Conservation (phyloP, 1,140 invertebrate genomes). For the Colletes gigas region DNA sequence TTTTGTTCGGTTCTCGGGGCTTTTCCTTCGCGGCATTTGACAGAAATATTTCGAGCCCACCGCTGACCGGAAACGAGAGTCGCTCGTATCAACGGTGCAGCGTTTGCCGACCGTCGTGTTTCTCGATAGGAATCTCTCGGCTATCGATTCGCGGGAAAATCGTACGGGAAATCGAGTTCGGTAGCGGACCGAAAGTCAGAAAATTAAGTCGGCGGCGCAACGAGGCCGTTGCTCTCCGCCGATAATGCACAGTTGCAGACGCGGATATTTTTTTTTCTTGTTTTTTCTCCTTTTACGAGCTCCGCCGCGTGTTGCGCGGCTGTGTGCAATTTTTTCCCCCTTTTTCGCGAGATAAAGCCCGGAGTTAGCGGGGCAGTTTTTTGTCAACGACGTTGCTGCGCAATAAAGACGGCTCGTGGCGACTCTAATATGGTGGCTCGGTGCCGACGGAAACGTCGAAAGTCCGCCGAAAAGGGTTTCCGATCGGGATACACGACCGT, state of each 20-base stretch:
- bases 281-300: neutral
- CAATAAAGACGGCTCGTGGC: constrained; percentile 53
- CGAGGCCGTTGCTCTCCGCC: constrained; percentile 26
- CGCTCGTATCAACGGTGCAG: neutral
- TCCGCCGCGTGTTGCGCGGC: neutral
- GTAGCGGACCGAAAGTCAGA: neutral
- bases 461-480: constrained; percentile 34
- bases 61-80: neutral
- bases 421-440: constrained; percentile 59
- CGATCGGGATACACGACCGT: neutral
- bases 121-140: neutral
- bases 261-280: constrained; percentile 16
- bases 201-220: constrained; percentile 5
- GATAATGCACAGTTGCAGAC: constrained; percentile 14
- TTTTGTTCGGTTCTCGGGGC: neutral
- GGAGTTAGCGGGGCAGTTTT: constrained; percentile 20
- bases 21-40: no score
- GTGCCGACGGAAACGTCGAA: constrained; percentile 44
- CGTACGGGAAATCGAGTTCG: neutral
- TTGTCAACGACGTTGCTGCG: constrained; percentile 53
- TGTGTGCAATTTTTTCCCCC: neutral
- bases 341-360: neutral
- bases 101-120: no score
- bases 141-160: constrained; percentile 26
- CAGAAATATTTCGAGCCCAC: neutral